These are phyloP conservation scores for Antrozous pallidus DNA, from an alignment of 2,797 vertebrate genomes.

Conservation along the genomic window DNA sequence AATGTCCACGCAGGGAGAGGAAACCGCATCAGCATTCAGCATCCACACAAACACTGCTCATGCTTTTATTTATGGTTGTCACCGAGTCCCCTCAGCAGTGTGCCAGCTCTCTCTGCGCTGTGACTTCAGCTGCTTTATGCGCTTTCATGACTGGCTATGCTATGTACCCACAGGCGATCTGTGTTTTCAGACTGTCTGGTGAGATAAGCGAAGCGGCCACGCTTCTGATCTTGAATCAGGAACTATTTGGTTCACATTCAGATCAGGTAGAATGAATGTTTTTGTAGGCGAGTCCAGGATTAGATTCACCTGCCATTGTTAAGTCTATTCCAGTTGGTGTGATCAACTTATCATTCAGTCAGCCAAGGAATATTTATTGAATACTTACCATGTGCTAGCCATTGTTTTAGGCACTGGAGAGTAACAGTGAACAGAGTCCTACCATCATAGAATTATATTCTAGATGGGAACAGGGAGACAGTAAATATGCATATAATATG, in stretches of 20 bases:
- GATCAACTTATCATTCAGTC: background rate
- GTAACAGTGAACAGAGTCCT: background rate
- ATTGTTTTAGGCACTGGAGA: background rate
- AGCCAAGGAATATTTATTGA: background rate
- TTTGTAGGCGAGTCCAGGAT: background rate
- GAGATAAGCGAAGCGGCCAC: background rate
- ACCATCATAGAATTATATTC: background rate
- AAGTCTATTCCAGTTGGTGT: background rate
- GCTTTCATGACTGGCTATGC: background rate
- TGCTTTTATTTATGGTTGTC: constrained; percentile 51
- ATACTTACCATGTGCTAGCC: background rate
- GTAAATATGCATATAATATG: background rate
- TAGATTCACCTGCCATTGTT: constrained; percentile 10
- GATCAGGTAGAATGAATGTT: background rate
- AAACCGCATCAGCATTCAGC: constrained; percentile 55
- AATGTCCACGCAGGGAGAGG: constrained; percentile 61
- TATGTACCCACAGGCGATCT: background rate
- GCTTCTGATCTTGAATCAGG: constrained; percentile 7
- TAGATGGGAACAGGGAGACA: background rate
- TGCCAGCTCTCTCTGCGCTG: constrained; percentile 23
- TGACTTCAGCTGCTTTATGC: constrained; percentile 36
- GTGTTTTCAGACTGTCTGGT: background rate
- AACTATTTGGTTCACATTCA: background rate
- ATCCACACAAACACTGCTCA: constrained; percentile 25
- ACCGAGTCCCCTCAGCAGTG: constrained; percentile 12